These are phyloP conservation scores for Rhinopomastus cyanomelas DNA, from an alignment of 2,113 vertebrate genomes.

Conservation along the genomic window DNA sequence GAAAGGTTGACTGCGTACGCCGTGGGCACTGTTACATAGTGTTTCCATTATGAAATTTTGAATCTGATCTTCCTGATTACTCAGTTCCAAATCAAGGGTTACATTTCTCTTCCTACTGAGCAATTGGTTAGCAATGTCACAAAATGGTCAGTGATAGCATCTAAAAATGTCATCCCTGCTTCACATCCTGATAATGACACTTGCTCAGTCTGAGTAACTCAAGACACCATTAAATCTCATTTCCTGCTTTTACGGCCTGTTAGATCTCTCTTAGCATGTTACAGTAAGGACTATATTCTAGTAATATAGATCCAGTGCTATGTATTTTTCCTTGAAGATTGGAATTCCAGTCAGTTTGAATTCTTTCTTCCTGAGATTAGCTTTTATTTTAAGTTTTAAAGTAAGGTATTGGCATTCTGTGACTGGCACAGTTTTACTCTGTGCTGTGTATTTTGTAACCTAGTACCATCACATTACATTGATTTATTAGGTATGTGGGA, in stretches of 20 bases:
- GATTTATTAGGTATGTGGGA: neutral
- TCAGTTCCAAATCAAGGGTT: conserved; percentile 22
- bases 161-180: conserved; percentile 42
- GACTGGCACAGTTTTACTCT: neutral
- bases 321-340: neutral
- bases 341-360: neutral
- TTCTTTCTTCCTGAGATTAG: neutral
- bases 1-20: neutral
- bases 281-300: neutral
- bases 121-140: conserved; percentile 24
- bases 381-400: neutral
- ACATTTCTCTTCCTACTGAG: neutral
- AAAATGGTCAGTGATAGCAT: conserved; percentile 10
- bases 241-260: neutral
- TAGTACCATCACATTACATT: neutral
- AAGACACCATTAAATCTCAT: neutral
- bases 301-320: neutral
- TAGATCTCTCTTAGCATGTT: neutral
- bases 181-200: neutral
- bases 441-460: neutral
- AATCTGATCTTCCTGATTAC: conserved; percentile 37
- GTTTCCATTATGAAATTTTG: conserved; percentile 51
- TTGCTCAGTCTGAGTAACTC: neutral
- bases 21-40: conserved; percentile 7
- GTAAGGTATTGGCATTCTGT: neutral